A percentile compares a stretch with the other conserved stretches of the same genome.
These are phyloP conservation scores for Megaustenia siamemsis DNA, from an alignment of 2,888 invertebrate species.

Conservation along the genomic window DNA sequence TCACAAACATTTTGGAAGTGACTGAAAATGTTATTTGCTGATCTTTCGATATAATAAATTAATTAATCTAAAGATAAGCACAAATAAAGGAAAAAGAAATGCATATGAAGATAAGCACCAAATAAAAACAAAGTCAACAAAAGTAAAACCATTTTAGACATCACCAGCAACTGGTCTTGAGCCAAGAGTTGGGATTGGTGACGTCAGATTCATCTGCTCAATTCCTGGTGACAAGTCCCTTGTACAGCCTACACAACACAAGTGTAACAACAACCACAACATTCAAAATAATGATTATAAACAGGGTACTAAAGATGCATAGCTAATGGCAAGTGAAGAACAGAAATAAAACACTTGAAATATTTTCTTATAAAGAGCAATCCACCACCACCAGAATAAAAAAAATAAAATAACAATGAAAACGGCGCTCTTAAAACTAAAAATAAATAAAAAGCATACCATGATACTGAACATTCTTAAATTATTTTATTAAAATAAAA, in stretches of 20 bases:
- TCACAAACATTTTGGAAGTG: too few species aligned
- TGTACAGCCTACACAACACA: slow-evolving; percentile 45
- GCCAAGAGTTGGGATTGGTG: slow-evolving; percentile 37
- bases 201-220: slow-evolving; percentile 44
- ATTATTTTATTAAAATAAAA: too few species aligned
- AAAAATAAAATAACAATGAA: neutral
- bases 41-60: too few species aligned
- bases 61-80: too few species aligned
- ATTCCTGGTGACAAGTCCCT: slow-evolving; percentile 39
- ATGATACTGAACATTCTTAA: too few species aligned
- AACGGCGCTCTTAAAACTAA: too few species aligned
- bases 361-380: neutral
- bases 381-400: neutral
- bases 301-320: neutral
- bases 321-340: neutral
- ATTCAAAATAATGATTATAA: neutral
- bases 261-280: slow-evolving; percentile 43
- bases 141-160: slow-evolving; percentile 21
- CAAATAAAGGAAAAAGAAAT: too few species aligned
- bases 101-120: too few species aligned
- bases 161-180: slow-evolving; percentile 54
- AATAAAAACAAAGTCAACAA: neutral
- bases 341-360: neutral
- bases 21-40: too few species aligned
- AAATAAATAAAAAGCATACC: too few species aligned